Percentiles rank a stretch among this genome's conserved stretches.
Conservation (phyloP, 2,797 vertebrate genomes). For the Notoglanidium macrostoma region DNA sequence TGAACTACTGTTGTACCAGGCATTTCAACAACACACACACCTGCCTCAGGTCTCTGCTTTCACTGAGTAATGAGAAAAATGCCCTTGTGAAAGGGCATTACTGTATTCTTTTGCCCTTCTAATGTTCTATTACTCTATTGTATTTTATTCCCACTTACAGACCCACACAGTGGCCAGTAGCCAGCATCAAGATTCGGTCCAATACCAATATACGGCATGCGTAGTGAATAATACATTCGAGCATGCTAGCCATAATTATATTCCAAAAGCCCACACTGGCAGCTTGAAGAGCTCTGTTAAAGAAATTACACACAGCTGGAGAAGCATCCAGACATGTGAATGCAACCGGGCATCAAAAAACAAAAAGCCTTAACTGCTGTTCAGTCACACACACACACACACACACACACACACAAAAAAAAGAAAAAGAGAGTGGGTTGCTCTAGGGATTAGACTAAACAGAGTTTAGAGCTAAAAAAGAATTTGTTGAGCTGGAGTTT, state of each 20-base stretch:
- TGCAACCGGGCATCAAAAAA: conserved; percentile 28
- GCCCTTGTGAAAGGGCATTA: neutral
- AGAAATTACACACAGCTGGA: conserved; percentile 45
- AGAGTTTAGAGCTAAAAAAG: neutral
- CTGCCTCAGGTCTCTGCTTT: conserved; percentile 10
- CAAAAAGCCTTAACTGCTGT: conserved; percentile 9
- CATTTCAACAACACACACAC: conserved; percentile 6
- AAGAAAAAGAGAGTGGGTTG: neutral
- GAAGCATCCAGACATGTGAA: conserved; percentile 37
- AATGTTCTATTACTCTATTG: neutral
- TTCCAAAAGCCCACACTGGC: conserved; percentile 40
- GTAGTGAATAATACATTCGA: conserved; percentile 38
- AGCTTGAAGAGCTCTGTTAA: conserved; percentile 39
- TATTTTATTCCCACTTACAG: conserved; percentile 19
- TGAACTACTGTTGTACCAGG: conserved; percentile 32
- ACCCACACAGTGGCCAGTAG: neutral
- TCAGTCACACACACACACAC: no score
- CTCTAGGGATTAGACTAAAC: neutral
- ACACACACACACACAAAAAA: neutral
- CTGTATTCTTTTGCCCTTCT: conserved; percentile 15
- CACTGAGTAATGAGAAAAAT: conserved; percentile 17
- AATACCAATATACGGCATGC: conserved; percentile 27
- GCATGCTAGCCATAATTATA: conserved; percentile 28
- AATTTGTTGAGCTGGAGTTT: neutral
- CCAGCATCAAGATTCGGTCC: conserved; percentile 17